Evolutionary conservation across 2,888 invertebrate species (phyloP).

Genomic region (Galeopsomyia nigrocyanea): DNA sequence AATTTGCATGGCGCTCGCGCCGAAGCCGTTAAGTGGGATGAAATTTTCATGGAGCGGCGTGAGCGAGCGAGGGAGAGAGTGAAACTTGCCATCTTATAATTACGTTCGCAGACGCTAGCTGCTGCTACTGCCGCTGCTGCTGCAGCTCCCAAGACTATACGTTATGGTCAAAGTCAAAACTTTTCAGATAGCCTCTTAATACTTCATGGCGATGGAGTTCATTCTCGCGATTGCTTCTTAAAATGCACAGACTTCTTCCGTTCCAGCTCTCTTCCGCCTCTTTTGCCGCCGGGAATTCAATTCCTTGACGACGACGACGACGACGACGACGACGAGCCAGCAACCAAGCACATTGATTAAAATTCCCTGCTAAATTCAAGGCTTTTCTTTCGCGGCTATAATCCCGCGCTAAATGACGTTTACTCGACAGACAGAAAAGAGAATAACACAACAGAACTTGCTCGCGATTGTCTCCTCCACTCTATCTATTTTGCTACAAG

Average conservation of each 20-base stretch:
- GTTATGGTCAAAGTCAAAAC: constrained; percentile 43
- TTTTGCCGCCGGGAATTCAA: constrained; percentile 28
- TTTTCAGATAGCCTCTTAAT: constrained; percentile 44
- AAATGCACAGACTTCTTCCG: constrained; percentile 16
- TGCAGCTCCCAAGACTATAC: constrained; percentile 15
- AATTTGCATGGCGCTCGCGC: constrained; percentile 42
- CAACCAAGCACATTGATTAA: constrained; percentile 34
- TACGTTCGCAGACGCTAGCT: constrained; percentile 41
- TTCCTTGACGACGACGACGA: neutral
- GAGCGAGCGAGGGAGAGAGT: neutral
- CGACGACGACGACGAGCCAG: neutral
- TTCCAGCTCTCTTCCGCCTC: neutral
- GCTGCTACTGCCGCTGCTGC: neutral
- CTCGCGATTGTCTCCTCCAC: no score
- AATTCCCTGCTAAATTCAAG: constrained; percentile 6
- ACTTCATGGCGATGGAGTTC: constrained; percentile 25
- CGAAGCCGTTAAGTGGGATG: constrained; percentile 44
- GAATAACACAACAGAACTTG: no score
- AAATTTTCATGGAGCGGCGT: constrained; percentile 46
- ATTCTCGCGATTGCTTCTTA: constrained; percentile 40
- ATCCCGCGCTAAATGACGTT: no score
- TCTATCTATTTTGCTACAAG: no score
- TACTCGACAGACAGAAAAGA: no score
- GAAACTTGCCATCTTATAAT: constrained; percentile 47
- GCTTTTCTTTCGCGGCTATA: no score